Evolutionary conservation across 2,888 invertebrate genomes (phyloP).

Genomic region (Tolmerus cingulatus): DNA sequence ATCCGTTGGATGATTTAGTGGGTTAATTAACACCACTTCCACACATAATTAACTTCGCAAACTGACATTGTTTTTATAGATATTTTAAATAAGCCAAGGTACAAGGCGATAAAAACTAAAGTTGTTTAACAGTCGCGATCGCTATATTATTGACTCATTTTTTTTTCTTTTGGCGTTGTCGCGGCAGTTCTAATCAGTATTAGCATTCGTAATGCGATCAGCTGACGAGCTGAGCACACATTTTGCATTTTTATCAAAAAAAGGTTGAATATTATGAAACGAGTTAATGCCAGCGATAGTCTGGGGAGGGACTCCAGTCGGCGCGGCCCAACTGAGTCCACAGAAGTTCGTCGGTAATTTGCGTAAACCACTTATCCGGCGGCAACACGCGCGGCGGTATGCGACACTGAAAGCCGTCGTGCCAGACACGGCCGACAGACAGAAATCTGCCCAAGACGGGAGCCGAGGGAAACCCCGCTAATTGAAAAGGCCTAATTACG

Average conservation of each 20-base stretch:
- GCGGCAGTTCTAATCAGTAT: background rate
- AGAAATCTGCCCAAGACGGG: background rate
- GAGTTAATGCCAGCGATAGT: background rate
- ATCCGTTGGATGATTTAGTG: too few relatives aligned
- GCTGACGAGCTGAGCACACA: background rate
- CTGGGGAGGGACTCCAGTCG: background rate
- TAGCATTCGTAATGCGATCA: background rate
- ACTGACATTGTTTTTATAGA: background rate
- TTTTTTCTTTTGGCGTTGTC: background rate
- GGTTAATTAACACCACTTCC: background rate
- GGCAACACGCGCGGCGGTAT: background rate
- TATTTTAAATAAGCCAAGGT: background rate
- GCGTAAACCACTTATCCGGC: background rate
- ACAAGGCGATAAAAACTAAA: background rate
- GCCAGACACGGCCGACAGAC: background rate
- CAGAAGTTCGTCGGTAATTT: background rate
- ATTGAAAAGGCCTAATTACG: slow-evolving; percentile 19
- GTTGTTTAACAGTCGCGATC: background rate
- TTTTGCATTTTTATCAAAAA: background rate
- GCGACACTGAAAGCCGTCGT: background rate
- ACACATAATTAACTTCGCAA: background rate
- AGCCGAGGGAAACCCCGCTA: slow-evolving; percentile 8
- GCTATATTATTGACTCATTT: background rate
- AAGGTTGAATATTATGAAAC: background rate
- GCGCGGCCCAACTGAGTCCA: background rate